Base-by-base conservation (phyloP, 1,140 invertebrate genomes). In the Phocides pigmalion region DNA sequence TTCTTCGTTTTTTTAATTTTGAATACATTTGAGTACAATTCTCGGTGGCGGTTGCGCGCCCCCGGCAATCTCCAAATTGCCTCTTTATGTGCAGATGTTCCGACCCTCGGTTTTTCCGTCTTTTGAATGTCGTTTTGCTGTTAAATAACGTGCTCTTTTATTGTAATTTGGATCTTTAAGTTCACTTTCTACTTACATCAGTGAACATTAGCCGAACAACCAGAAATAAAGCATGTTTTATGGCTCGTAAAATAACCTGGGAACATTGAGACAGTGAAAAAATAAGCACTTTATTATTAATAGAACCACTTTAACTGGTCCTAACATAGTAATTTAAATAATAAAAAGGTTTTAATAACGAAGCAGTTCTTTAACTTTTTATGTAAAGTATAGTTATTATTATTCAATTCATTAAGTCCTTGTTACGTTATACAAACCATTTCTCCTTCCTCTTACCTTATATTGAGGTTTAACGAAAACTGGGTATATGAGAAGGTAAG, bases 41-140 rank as follows among this genome's bases (percentile, higher is more conserved):
- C 85, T 83, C 76, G 72, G 80, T 83, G 83, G 80, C 79, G 74
- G 88, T 82, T 74, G 85, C 79, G 70, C 85, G 87, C 89, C 89
- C 84, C 80, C 79, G 89, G 89, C 87, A 89, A 91, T 91, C 84
- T 91, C 84, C 89, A 91, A 91, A 91, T 91, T 91, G 89, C 89
- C 87, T 89, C 87, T 91, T 91, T 91, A 89, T 91, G 89, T 87
- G 85, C 85, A 91, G 89, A 91, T 89, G 87, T 87, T 86, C 82
- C 89, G 82, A 85, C 87, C 87, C 87, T 87, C 85, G 84, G 87
- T 83, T 87, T 90, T 91, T 86, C 86, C 87, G 85, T 89, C 87
- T 89, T 91, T 91, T 91, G 84, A 90, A 90, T 89, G 87, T 89
- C 85, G 84, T 84, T 90, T 87, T 86, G 87, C 86, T 87, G 87